Percentiles rank a stretch among this genome's conserved stretches.
Conservation (phyloP, 1,140 invertebrate genomes). For the Saccostrea echinata region DNA sequence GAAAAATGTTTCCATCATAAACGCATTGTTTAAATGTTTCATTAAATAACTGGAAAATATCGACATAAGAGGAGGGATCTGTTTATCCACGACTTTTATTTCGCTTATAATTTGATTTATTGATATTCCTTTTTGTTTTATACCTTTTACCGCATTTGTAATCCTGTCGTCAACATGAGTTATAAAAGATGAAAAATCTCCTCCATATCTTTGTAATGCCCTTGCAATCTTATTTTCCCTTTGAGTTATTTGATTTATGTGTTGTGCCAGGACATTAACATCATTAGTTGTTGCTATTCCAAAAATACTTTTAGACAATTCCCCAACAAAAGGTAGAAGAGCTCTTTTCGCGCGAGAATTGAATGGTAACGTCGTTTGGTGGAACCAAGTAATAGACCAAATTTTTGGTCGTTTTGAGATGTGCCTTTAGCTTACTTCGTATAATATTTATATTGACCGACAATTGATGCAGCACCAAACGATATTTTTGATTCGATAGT, state of each 20-base stretch:
- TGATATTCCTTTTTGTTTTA: not conserved
- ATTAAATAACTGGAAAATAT: too few species aligned
- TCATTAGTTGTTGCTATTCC: not conserved
- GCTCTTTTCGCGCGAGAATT: not conserved
- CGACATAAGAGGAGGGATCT: too few species aligned
- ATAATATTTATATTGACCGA: not conserved
- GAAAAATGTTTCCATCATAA: too few species aligned
- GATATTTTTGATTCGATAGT: not conserved
- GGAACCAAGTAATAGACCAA: not conserved
- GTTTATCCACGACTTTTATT: too few species aligned
- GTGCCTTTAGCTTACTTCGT: not conserved
- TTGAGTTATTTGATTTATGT: constrained; percentile 38
- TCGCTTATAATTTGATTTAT: too few species aligned
- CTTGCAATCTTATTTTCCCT: constrained; percentile 12
- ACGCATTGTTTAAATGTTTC: too few species aligned
- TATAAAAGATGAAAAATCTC: constrained; percentile 49
- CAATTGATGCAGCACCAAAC: not conserved
- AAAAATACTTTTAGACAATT: not conserved
- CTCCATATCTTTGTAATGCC: not conserved
- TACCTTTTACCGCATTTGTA: constrained; percentile 10
- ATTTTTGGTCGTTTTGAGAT: not conserved
- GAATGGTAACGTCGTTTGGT: not conserved
- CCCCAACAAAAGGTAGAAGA: not conserved
- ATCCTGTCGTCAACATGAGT: not conserved
- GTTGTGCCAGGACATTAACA: constrained; percentile 26